Percentiles rank a stretch among this genome's conserved stretches.
Evolutionary conservation across 2,888 invertebrate genomes (phyloP).

Genomic region (Ophioninae sp.): DNA sequence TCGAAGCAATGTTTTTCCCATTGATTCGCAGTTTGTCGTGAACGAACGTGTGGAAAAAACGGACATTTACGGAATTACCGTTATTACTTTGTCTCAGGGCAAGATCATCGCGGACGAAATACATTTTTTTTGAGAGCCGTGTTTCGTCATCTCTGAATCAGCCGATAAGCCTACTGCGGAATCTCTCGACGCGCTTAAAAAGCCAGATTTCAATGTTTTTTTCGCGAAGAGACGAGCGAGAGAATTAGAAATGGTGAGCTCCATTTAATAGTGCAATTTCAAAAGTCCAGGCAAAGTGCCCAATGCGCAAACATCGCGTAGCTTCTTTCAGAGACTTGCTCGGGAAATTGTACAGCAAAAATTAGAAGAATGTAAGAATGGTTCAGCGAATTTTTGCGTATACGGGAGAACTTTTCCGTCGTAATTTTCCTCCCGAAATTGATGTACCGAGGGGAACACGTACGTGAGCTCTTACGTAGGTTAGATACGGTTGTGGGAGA

Average conservation of each 20-base stretch:
- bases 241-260: neutral
- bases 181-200: neutral
- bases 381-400: neutral
- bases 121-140: neutral
- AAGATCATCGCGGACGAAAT: neutral
- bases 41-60: neutral
- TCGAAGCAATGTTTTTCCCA: neutral
- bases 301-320: slow-evolving; percentile 65
- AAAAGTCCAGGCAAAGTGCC: slow-evolving; percentile 68
- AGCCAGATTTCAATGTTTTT: slow-evolving; percentile 12
- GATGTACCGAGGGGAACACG: neutral
- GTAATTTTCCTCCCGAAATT: neutral
- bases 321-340: slow-evolving; percentile 11
- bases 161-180: neutral
- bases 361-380: slow-evolving; percentile 35
- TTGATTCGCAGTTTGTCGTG: neutral
- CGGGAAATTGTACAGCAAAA: slow-evolving; percentile 9
- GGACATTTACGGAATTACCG: neutral
- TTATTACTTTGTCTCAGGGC: neutral
- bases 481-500: slow-evolving; percentile 9
- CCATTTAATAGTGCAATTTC: slow-evolving; percentile 26
- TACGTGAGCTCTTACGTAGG: neutral
- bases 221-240: neutral
- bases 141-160: neutral
- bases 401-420: slow-evolving; percentile 27